Percentiles rank a stretch among this genome's conserved stretches.
Conservation (phyloP, 37 sponge, comb jelly and placozoan genomes). For the Chondrosia reniformis region DNA sequence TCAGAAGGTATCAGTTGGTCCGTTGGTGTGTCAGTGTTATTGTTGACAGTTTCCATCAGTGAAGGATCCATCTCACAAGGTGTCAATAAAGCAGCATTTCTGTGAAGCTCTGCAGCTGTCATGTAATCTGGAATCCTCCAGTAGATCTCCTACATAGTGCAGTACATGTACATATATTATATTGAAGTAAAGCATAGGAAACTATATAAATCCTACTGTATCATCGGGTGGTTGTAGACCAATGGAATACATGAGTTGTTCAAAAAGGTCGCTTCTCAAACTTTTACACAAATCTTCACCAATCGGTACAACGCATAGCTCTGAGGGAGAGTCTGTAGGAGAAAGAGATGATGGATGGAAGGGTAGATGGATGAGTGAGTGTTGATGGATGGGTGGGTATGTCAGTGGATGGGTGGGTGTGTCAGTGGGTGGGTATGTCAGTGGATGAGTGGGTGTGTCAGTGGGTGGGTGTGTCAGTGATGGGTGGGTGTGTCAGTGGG, state of each 20-base stretch:
- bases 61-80: neutral
- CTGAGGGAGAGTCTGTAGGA: neutral
- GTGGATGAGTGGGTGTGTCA: no score
- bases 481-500: no score
- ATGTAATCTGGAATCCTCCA: constrained; percentile 71
- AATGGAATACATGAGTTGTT: constrained; percentile 40
- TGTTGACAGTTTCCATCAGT: neutral
- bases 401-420: no score
- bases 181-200: neutral
- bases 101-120: constrained; percentile 35
- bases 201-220: constrained; percentile 11
- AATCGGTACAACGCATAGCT: constrained; percentile 42
- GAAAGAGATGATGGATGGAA: no score
- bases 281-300: constrained; percentile 37
- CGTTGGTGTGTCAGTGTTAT: no score
- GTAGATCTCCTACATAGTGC: constrained; percentile 50
- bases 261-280: constrained; percentile 23
- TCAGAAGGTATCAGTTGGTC: no score
- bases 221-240: constrained; percentile 58
- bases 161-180: neutral
- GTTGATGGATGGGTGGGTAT: no score
- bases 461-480: no score
- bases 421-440: no score
- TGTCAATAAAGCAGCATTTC: neutral
- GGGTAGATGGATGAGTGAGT: no score